A percentile compares a stretch with the other conserved stretches of the same genome.
Conservation (phyloP, 2,113 vertebrate genomes). For the Tachysurus fulvidraco region DNA sequence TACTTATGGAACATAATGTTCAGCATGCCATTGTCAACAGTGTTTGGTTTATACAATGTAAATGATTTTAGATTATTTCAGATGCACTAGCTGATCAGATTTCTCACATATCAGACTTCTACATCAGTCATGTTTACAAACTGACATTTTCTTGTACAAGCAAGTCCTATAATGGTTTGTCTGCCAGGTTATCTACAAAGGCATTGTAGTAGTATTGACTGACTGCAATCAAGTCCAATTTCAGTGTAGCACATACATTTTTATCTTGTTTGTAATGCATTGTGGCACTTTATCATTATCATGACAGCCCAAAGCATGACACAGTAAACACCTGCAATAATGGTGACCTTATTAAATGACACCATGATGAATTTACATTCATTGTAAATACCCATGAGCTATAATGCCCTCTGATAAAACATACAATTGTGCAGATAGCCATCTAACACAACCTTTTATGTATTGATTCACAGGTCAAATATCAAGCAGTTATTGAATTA, state of each 20-base stretch:
- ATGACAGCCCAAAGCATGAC: slow-evolving; percentile 27
- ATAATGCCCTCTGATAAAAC: slow-evolving; percentile 30
- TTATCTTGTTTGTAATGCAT: slow-evolving; percentile 37
- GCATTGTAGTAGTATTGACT: slow-evolving; percentile 32
- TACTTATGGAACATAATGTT: slow-evolving; percentile 1
- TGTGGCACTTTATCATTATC: slow-evolving; percentile 40
- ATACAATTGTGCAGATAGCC: slow-evolving; percentile 31
- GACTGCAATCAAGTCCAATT: slow-evolving; percentile 34
- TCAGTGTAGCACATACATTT: slow-evolving; percentile 13
- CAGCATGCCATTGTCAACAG: background rate
- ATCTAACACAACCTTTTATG: slow-evolving; percentile 25
- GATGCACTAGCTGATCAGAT: slow-evolving; percentile 25
- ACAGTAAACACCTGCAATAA: slow-evolving; percentile 33
- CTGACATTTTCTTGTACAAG: slow-evolving; percentile 20
- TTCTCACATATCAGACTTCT: background rate
- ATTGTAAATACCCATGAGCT: slow-evolving; percentile 41
- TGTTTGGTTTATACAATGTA: background rate
- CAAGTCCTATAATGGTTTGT: slow-evolving; percentile 17
- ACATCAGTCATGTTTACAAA: background rate
- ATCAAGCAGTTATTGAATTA: slow-evolving; percentile 27
- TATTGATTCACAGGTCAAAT: slow-evolving; percentile 31
- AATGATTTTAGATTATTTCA: background rate
- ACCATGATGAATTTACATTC: slow-evolving; percentile 39
- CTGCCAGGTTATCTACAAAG: slow-evolving; percentile 26
- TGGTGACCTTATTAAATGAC: slow-evolving; percentile 49